Conservation (phyloP, 2,797 vertebrate genomes). For the Sebastiscus albofasciatus region DNA sequence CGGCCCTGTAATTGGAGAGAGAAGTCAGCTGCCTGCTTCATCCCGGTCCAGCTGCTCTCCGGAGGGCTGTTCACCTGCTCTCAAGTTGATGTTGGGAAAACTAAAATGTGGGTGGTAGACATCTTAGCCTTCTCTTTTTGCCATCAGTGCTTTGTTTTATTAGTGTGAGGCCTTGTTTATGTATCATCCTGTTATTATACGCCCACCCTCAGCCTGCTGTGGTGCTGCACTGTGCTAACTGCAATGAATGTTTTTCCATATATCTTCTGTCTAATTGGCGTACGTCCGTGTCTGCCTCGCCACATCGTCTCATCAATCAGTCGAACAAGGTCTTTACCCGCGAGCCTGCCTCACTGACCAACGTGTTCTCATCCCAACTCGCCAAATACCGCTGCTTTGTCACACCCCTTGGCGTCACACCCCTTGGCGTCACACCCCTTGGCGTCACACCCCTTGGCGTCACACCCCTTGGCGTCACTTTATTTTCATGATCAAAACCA, state of each 20-base stretch:
- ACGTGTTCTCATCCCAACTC: too few species aligned
- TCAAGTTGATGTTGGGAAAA: slow-evolving; percentile 15
- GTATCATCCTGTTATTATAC: slow-evolving; percentile 21
- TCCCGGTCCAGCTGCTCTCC: slow-evolving; percentile 51
- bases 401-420: too few species aligned
- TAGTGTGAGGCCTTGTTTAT: slow-evolving; percentile 21
- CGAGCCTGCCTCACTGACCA: background rate
- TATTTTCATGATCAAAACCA: too few species aligned
- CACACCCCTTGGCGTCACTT: too few species aligned
- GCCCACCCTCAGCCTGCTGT: slow-evolving; percentile 14
- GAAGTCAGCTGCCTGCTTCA: slow-evolving; percentile 46
- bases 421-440: too few species aligned
- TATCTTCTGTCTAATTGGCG: slow-evolving; percentile 26
- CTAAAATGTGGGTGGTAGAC: slow-evolving; percentile 27
- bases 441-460: too few species aligned
- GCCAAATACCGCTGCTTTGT: too few species aligned
- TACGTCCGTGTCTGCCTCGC: background rate
- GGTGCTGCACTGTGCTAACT: background rate
- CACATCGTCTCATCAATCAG: background rate
- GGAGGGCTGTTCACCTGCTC: slow-evolving; percentile 44
- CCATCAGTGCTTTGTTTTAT: slow-evolving; percentile 29
- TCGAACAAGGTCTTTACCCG: background rate
- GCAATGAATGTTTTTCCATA: background rate
- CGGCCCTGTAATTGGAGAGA: slow-evolving; percentile 59
- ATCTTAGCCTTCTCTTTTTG: slow-evolving; percentile 28